A percentile compares a stretch with the other conserved stretches of the same genome.
These are phyloP conservation scores for Mico argentatus DNA, from an alignment of 2,797 vertebrate genomes.

Conservation along the genomic window DNA sequence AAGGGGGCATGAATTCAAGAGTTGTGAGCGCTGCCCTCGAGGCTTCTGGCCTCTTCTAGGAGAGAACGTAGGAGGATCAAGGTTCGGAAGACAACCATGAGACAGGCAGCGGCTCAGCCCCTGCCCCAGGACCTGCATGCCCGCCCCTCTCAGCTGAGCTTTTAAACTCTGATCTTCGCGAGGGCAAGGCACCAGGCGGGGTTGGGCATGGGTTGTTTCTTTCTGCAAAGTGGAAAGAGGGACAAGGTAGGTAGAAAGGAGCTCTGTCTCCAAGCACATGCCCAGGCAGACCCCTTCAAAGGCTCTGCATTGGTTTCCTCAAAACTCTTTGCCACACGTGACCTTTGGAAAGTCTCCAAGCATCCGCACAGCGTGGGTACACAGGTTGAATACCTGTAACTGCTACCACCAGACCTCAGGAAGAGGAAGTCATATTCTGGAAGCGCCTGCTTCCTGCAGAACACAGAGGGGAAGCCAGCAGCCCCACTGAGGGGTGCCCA, in stretches of 20 bases:
- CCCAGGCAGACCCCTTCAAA: background rate
- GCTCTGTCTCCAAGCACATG: no score
- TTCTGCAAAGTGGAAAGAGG: background rate
- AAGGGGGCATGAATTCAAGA: fast-evolving
- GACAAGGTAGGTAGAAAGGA: fast-evolving
- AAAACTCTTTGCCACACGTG: fast-evolving
- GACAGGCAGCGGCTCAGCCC: no score
- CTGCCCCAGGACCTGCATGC: background rate
- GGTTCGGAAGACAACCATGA: no score
- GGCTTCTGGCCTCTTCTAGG: background rate
- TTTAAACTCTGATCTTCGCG: background rate
- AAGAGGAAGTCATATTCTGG: fast-evolving
- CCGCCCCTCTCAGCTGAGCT: no score
- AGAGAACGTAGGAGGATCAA: background rate
- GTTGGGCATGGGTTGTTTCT: background rate
- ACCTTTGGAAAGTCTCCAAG: background rate
- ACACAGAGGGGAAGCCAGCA: fast-evolving
- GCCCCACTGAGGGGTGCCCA: fast-evolving
- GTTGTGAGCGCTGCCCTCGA: fast-evolving
- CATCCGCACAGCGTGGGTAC: fast-evolving
- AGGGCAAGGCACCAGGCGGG: background rate
- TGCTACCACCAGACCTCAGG: fast-evolving
- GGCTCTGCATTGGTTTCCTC: fast-evolving
- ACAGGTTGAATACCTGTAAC: background rate
- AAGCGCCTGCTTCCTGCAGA: fast-evolving